Base-by-base conservation (phyloP, 2,113 vertebrate species). In the Lucifuga dentata region DNA sequence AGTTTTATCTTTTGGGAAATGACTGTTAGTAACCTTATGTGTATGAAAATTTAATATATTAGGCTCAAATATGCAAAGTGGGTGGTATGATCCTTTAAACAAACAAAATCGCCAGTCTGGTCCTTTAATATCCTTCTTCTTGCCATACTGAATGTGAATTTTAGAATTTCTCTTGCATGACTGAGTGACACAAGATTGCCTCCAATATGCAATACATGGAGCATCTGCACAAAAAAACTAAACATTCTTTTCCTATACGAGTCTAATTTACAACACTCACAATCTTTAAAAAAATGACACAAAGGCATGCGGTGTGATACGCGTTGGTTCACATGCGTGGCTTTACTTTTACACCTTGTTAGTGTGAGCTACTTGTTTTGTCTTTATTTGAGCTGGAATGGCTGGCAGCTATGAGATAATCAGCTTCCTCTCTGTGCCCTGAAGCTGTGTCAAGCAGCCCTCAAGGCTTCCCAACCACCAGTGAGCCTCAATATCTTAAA, bases 391-490 rank as follows among this genome's bases (percentile, higher is more conserved):
- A 80, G 78, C 79, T 65, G 81, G 76, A 75, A 86, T 90, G 69
- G 90, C 90, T 92, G 86, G 89, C 86, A 92, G 91, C 92, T 88
- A 91, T 69, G 87, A 93, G 90, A 93, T 92, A 94, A 92, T 94
- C 91, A 93, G 84, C 89, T 88, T 86, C 85, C 88, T 85, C 84
- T 70, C 52, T 65, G 76, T 81, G 85, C 84, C 88, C 88, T 46
- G 75, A 55, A 88, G 88, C 87, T 64, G 83, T 81, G 78, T 87
- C 74, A 90, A 86, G 80, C 77, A 88, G 84, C 76, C 85, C 84
- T 76, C 60, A 61, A 77, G 87, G 84, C 80, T 81, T 73, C 68
- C 76, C 66, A 58, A 66, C 73, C 73, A 70, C 74, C 81, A 66
- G 51, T 62, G 70, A 75, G 63, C 76, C 75, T 64, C 44, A 70